Percentiles rank a stretch among this genome's conserved stretches.
Conservation (phyloP, 1,140 invertebrate species). For the Plodia interpunctella region DNA sequence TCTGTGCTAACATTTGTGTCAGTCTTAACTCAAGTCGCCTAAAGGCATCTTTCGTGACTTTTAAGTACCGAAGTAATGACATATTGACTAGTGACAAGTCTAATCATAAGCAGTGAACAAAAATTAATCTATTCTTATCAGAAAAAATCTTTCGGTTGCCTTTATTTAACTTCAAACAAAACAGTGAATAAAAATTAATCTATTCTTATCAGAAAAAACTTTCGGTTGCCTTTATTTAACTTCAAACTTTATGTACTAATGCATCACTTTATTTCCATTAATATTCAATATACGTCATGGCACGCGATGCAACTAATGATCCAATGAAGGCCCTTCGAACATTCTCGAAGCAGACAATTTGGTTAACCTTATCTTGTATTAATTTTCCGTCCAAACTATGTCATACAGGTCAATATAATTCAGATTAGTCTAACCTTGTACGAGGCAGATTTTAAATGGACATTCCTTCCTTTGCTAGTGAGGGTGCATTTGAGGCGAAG, state of each 20-base stretch:
- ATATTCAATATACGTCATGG: neutral
- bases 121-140: too few species aligned
- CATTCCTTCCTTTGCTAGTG: conserved; percentile 92
- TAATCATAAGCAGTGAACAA: too few species aligned
- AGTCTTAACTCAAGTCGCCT: too few species aligned
- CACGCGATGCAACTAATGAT: conserved; percentile 2
- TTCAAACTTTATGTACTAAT: neutral
- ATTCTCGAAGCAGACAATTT: neutral
- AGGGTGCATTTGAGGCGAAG: conserved; percentile 94
- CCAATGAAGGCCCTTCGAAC: neutral
- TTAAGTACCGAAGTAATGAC: too few species aligned
- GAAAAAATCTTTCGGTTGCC: too few species aligned
- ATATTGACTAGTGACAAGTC: too few species aligned
- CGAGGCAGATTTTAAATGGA: conserved; percentile 94
- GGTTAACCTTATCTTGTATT: neutral
- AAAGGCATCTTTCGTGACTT: too few species aligned
- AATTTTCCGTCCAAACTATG: neutral
- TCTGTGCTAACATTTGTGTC: too few species aligned
- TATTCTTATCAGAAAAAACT: too few species aligned
- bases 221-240: neutral
- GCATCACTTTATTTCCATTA: neutral
- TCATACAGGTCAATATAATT: neutral
- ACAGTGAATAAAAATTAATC: too few species aligned
- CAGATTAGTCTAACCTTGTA: conserved; percentile 86
- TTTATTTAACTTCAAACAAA: neutral